These are phyloP conservation scores for Podarcis lilfordi DNA, from an alignment of 2,797 vertebrate species.

Conservation along the genomic window DNA sequence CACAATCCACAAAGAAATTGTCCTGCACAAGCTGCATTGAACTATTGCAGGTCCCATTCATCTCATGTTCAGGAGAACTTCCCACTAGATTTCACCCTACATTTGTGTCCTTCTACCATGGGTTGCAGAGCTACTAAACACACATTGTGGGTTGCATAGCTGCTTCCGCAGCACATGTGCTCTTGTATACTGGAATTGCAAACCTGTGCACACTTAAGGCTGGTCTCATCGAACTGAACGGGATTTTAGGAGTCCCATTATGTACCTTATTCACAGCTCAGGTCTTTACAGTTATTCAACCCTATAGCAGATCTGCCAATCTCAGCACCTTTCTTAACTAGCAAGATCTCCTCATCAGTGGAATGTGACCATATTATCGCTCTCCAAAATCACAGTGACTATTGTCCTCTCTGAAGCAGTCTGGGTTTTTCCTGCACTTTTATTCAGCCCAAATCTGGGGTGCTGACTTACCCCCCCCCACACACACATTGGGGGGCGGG, in stretches of 20 bases:
- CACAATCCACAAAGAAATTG: background rate
- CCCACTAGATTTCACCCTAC: too few relatives aligned
- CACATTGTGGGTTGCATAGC: background rate
- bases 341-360: background rate
- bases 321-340: background rate
- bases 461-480: too few relatives aligned
- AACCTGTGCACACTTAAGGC: background rate
- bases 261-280: too few relatives aligned
- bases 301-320: background rate
- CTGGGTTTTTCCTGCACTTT: background rate
- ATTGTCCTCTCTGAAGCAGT: too few relatives aligned
- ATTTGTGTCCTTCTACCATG: background rate
- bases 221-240: background rate
- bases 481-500: too few relatives aligned
- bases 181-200: background rate
- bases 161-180: background rate
- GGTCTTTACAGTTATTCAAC: background rate
- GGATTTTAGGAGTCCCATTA: background rate
- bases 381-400: background rate
- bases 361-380: background rate
- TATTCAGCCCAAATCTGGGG: too few relatives aligned
- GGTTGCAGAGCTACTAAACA: background rate
- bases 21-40: background rate
- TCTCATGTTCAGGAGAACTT: background rate
- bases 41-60: background rate